phyloP scores from a whole-genome alignment of 2,113 vertebrate genomes.

The Nettapus auritus region DNA sequence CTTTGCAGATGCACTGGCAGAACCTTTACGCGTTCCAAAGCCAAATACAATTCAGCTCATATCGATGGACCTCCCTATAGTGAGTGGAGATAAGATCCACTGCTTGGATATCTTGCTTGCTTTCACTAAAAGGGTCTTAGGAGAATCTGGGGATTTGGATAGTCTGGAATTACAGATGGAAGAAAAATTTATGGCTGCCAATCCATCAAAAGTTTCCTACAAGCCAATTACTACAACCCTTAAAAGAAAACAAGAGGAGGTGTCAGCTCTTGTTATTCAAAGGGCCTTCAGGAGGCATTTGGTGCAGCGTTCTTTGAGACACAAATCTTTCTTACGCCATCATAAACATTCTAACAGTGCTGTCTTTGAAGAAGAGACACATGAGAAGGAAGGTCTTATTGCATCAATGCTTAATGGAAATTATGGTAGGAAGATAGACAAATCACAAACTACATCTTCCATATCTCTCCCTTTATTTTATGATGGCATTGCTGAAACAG shows the following conservation, averaged over 20 bases:
- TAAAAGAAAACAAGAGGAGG: constrained; percentile 87
- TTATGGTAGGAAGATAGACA: constrained; percentile 53
- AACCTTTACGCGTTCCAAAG: constrained; percentile 90
- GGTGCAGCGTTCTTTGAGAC: constrained; percentile 71
- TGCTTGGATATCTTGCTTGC: constrained; percentile 96
- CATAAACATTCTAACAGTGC: constrained; percentile 66
- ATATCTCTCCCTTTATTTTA: constrained; percentile 83
- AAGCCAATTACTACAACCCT: constrained; percentile 94
- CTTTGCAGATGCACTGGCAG: constrained; percentile 89
- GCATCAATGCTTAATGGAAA: constrained; percentile 74
- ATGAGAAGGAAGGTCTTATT: constrained; percentile 77
- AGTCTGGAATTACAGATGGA: constrained; percentile 91
- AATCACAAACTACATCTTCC: constrained; percentile 47
- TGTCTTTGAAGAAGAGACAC: constrained; percentile 63
- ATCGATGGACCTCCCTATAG: constrained; percentile 94
- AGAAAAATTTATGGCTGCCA: constrained; percentile 88
- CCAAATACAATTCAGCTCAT: constrained; percentile 92
- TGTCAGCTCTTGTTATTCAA: constrained; percentile 87
- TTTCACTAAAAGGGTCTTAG: constrained; percentile 93
- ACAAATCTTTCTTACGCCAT: constrained; percentile 74
- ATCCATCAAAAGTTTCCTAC: constrained; percentile 82
- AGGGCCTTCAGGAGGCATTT: constrained; percentile 87
- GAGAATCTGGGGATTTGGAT: constrained; percentile 86
- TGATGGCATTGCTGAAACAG: constrained; percentile 76
- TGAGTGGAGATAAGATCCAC: constrained; percentile 94